A percentile compares a stretch with the other conserved stretches of the same genome.
These are phyloP conservation scores for Sphecodes monilicornis DNA, from an alignment of 2,888 invertebrate genomes.

Conservation along the genomic window DNA sequence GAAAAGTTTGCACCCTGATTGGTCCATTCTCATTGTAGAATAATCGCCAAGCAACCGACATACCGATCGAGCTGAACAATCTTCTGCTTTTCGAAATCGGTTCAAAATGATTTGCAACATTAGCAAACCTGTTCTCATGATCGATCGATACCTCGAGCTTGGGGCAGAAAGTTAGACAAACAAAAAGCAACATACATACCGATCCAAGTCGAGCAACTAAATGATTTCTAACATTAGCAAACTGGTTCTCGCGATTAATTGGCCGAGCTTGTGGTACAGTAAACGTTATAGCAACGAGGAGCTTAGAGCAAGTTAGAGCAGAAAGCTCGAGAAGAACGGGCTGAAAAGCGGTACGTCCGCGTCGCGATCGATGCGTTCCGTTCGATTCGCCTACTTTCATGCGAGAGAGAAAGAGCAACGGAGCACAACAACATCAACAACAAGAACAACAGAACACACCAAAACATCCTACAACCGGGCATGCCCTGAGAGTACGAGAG, in stretches of 20 bases:
- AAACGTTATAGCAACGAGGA: neutral
- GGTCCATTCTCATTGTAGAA: neutral
- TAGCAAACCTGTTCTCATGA: no score
- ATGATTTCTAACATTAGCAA: no score
- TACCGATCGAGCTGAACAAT: no score
- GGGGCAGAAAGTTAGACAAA: no score
- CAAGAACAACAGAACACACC: conserved; percentile 74
- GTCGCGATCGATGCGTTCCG: conserved; percentile 8
- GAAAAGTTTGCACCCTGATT: neutral
- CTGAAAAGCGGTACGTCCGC: neutral
- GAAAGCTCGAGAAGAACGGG: neutral
- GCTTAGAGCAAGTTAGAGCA: neutral
- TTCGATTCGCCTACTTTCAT: conserved; percentile 12
- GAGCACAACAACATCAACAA: conserved; percentile 45
- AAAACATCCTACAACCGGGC: conserved; percentile 84
- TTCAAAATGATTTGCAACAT: neutral
- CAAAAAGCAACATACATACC: no score
- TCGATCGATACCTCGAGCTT: no score
- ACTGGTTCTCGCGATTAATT: no score
- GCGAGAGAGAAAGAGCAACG: conserved; percentile 2
- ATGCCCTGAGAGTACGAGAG: conserved; percentile 84
- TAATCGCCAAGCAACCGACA: neutral
- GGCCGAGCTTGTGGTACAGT: no score
- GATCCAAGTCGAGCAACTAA: no score
- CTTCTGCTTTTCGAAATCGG: neutral